Evolutionary conservation across 2,113 vertebrate species (phyloP).

Genomic region (Myiagra hebetior): DNA sequence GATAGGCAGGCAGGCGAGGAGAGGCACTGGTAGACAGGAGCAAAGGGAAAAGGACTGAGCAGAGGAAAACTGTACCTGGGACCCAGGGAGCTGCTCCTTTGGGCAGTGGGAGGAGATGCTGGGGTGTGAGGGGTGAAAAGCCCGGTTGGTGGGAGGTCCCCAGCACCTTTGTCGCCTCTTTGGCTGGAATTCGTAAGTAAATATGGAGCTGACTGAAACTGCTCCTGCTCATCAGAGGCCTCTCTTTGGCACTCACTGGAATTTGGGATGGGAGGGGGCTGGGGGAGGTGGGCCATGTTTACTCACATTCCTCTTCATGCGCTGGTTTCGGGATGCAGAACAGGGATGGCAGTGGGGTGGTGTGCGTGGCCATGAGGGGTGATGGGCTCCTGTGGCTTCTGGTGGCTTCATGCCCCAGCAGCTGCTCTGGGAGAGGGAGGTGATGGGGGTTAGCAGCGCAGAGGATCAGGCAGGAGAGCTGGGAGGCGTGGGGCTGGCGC

Average conservation of each 20-base stretch:
- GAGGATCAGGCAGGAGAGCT: neutral
- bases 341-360: fast-evolving
- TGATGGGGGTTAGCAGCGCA: fast-evolving
- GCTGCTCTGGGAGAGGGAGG: neutral
- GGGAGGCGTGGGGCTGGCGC: neutral
- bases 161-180: neutral
- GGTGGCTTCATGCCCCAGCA: neutral
- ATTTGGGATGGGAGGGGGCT: neutral
- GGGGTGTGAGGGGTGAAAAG: neutral
- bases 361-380: neutral
- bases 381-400: neutral
- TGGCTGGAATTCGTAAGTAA: slow-evolving; percentile 37
- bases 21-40: fast-evolving
- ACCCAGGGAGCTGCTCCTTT: neutral
- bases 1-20: neutral
- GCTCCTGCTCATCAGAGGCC: neutral
- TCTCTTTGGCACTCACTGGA: neutral
- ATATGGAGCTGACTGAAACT: neutral
- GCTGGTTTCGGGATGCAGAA: neutral
- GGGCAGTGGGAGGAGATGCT: neutral
- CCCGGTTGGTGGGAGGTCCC: neutral
- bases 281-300: neutral
- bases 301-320: neutral
- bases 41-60: neutral
- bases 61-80: neutral